These are phyloP conservation scores for Crossaster papposus DNA, from an alignment of 53 echinoderm and acorn worm genomes.

Conservation along the genomic window DNA sequence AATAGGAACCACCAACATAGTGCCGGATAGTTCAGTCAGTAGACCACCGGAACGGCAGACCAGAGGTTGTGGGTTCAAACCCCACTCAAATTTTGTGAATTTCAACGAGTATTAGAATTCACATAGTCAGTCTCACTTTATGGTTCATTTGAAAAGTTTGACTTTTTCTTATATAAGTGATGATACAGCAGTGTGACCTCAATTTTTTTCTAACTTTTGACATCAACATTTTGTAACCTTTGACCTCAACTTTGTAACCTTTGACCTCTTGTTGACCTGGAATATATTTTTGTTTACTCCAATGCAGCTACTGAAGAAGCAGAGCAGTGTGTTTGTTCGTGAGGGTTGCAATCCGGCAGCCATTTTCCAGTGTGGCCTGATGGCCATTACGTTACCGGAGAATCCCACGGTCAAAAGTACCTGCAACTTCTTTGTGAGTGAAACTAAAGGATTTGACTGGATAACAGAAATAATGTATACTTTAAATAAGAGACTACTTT, in stretches of 20 bases:
- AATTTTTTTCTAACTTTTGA: no score
- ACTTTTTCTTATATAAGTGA: neutral
- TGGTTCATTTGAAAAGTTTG: no score
- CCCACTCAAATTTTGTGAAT: no score
- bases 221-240: neutral
- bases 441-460: neutral
- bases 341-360: slow-evolving; percentile 79
- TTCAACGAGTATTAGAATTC: no score
- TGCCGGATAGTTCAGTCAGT: no score
- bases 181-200: neutral
- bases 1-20: no score
- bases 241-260: neutral
- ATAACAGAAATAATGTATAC: neutral
- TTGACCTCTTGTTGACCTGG: neutral
- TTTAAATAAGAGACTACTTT: neutral
- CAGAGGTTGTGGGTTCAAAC: no score
- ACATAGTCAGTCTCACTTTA: no score
- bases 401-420: slow-evolving; percentile 82
- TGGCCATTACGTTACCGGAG: slow-evolving; percentile 88
- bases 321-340: slow-evolving; percentile 73
- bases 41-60: no score
- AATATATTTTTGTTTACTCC: slow-evolving; percentile 10
- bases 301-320: slow-evolving; percentile 85
- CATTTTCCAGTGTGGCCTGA: slow-evolving; percentile 89
- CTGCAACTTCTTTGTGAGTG: slow-evolving; percentile 92